Conservation (phyloP, 1,140 invertebrate genomes). For the Ceratina australensis region DNA sequence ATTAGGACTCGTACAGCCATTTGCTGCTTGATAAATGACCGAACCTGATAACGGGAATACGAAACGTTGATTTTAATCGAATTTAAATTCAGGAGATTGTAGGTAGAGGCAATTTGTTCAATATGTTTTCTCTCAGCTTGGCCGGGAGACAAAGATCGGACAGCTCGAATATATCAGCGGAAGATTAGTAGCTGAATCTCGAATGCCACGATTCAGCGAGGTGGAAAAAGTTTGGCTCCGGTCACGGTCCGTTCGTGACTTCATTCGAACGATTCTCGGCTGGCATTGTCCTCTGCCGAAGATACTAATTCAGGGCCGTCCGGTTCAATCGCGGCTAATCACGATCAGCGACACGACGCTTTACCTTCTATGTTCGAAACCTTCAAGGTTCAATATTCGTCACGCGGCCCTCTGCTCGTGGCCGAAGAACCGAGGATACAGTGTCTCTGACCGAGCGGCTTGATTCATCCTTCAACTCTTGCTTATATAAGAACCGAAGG, state of each 20-base stretch:
- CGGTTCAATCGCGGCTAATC: conserved; percentile 37
- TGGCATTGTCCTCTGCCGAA: conserved; percentile 20
- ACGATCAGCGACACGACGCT: conserved; percentile 29
- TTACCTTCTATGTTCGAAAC: conserved; percentile 10
- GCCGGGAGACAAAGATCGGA: not conserved
- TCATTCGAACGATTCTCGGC: not conserved
- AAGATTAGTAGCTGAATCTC: not conserved
- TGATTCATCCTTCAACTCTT: conserved; percentile 38
- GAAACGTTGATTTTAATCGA: too few relatives aligned
- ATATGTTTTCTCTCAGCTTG: too few relatives aligned
- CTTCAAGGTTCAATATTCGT: conserved; percentile 29
- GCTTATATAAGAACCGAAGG: conserved; percentile 46
- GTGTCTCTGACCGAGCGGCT: conserved; percentile 33
- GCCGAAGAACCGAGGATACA: conserved; percentile 4
- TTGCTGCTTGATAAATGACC: too few relatives aligned
- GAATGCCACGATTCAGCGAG: not conserved
- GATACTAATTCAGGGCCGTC: conserved; percentile 41
- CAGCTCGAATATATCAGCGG: not conserved
- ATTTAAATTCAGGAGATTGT: too few relatives aligned
- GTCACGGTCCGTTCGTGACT: conserved; percentile 38
- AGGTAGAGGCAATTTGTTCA: too few relatives aligned
- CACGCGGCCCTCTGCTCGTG: not conserved
- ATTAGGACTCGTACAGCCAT: too few relatives aligned
- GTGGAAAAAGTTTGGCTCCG: not conserved
- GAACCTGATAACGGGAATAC: too few relatives aligned